Base-by-base conservation (phyloP, 1,140 invertebrate species). In the Pristionchus pacificus region DNA sequence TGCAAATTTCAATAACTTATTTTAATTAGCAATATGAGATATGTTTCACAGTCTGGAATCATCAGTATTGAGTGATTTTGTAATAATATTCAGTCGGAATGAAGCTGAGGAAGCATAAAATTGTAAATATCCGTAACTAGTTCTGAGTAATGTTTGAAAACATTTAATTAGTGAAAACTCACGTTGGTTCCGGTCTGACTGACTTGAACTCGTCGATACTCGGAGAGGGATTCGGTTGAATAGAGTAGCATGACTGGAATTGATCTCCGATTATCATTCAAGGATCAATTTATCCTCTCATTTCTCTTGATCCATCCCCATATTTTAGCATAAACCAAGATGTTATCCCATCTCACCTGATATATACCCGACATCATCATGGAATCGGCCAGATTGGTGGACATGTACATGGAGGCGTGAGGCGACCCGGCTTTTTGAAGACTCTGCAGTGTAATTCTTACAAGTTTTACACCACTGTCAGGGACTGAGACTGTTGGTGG, bases 31-130 rank as follows among this genome's bases (percentile, higher is more conserved):
- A 57, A 57, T 57, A 19, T 57, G 19, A 57, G 24, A 57, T 19
- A 57, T n/a, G 24, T 57, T 19, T 57, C 55, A 19, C 55, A 57
- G 19, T 19, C 24, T 24, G 55, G 55, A 57, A 24, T 19, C 55
- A 19, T 24, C 55, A 62, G 15, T 15, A 24, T 62, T 27, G 27
- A 27, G 15, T 15, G 27, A 29, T 62, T 15, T 62, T 27, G 10
- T 24, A 0, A 15, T 59, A 65, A 24, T 32, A 31, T 33, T 15
- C 29, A 49, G 38, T n/a, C 29, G 15, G 15, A 0, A 33, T 58
- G 38, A 27, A 65, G 29, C 19, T 13, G 14, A 15, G 19, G 65
- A 68, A 64, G 58, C 28, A 64, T 55, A 68, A 60, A 55, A 68
- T 29, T 68, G 65, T 24, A 68, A 68, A 25, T 68, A 27, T 1